Conservation (phyloP, 2,113 vertebrate genomes). For the Elephas maximus region DNA sequence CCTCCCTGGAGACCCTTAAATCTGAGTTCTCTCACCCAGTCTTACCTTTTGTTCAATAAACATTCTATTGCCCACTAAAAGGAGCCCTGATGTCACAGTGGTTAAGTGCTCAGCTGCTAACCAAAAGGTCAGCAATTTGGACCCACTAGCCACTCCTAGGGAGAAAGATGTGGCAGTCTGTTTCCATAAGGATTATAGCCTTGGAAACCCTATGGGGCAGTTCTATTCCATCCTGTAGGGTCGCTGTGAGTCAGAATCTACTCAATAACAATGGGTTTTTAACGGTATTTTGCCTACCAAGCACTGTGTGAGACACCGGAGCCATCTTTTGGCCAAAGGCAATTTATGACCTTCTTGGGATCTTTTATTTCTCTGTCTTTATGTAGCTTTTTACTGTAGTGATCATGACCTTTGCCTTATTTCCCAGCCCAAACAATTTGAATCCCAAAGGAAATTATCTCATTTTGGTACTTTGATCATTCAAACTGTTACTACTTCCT, state of each 20-base stretch:
- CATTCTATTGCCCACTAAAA: background rate
- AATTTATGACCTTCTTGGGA: background rate
- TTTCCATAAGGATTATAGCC: background rate
- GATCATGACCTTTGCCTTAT: background rate
- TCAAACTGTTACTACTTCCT: background rate
- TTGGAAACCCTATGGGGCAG: background rate
- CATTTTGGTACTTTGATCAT: background rate
- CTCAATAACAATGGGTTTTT: background rate
- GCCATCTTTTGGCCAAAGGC: background rate
- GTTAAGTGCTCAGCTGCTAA: background rate
- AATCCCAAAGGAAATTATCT: background rate
- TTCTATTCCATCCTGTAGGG: background rate
- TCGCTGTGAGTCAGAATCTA: background rate
- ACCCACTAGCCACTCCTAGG: background rate
- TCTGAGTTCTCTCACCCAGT: background rate
- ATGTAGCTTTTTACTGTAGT: background rate
- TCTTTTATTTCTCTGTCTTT: background rate
- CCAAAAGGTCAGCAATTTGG: background rate
- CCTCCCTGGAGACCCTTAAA: background rate
- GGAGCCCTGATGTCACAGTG: background rate
- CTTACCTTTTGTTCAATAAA: background rate
- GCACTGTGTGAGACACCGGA: background rate
- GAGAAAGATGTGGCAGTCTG: background rate
- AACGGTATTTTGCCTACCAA: too few relatives aligned
- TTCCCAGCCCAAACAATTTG: background rate